Base-by-base conservation (phyloP, 2,888 invertebrate species). In the Hirtodrosophila confusa region DNA sequence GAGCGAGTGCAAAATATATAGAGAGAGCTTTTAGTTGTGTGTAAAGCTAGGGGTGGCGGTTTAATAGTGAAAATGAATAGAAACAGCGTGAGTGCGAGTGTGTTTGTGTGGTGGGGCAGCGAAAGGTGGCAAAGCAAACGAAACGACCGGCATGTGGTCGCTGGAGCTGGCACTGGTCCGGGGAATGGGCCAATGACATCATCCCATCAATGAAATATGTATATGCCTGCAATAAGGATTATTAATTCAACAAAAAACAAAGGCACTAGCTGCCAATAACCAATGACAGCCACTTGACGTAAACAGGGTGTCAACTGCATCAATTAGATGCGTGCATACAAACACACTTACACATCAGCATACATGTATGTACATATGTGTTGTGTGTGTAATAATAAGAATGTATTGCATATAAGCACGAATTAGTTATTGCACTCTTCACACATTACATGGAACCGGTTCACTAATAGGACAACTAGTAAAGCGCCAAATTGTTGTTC, bases 91-190 rank as follows among this genome's bases (percentile, higher is more conserved):
- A 29, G 43, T 23, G 45, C 33, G 23, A 7, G 54, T 33, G 36
- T 35, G 33, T 43, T 55, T 54, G 37, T 12, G 11, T 3, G 35
- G 0, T 23, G 8, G 45, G 48, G 39, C 43, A 39, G 43, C 51
- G 60, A 55, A 54, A 66, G 53, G 69, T 79, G 61, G 53, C 33
- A 69, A 63, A 57, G 65, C 55, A 49, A 61, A 73, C 37, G 29
- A 31, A 24, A 47, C 50, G 56, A 78, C 83, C 66, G 79, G 80
- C 55, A 55, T 56, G 12, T 37, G 23, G 6, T 37, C 8, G 45
- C 17, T 58, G 44, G 49, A 50, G 35, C n/a, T 35, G 24, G 10
- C 4, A 55, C 17, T 7, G 12, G 33, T 44, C 17, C 11, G 33
- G 60, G 35, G 27, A 54, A 37, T 0, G 27, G 31, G 51, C 24